Evolutionary conservation across 92 coral and sea anemone genomes (phyloP).

Genomic region (Nematostella vectensis): DNA sequence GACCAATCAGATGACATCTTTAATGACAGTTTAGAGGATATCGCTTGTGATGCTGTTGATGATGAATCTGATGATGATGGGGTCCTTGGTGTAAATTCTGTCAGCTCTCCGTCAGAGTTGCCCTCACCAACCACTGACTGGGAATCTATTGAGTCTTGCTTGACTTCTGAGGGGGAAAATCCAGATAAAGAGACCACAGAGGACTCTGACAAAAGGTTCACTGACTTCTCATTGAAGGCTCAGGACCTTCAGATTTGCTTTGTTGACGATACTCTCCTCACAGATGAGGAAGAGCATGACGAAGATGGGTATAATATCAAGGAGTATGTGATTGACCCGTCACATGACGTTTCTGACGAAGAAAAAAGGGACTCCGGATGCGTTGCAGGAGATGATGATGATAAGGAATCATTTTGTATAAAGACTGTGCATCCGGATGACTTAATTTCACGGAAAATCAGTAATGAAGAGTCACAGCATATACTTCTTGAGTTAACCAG

Average conservation of each 20-base stretch:
- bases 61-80: constrained; percentile 36
- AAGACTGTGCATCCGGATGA: constrained; percentile 82
- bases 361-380: constrained; percentile 96
- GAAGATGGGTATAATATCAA: constrained; percentile 87
- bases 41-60: constrained; percentile 33
- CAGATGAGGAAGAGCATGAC: constrained; percentile 62
- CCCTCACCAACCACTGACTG: constrained; percentile 97
- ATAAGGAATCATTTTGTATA: constrained; percentile 67
- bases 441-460: constrained; percentile 47
- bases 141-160: constrained; percentile 90
- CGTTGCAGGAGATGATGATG: constrained; percentile 82
- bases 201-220: constrained; percentile 43
- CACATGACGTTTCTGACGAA: constrained; percentile 61
- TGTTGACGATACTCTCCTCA: constrained; percentile 70
- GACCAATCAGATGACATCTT: constrained; percentile 46
- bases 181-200: constrained; percentile 59
- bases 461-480: constrained; percentile 78
- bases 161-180: constrained; percentile 65
- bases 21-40: constrained; percentile 86
- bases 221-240: constrained; percentile 65
- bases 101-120: constrained; percentile 68
- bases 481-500: constrained; percentile 61
- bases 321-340: constrained; percentile 68
- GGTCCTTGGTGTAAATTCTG: constrained; percentile 39
- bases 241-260: constrained; percentile 86